Percentiles rank a stretch among this genome's conserved stretches.
Conservation (phyloP, 2,797 vertebrate genomes). For the Gymnoscopelus braueri region DNA sequence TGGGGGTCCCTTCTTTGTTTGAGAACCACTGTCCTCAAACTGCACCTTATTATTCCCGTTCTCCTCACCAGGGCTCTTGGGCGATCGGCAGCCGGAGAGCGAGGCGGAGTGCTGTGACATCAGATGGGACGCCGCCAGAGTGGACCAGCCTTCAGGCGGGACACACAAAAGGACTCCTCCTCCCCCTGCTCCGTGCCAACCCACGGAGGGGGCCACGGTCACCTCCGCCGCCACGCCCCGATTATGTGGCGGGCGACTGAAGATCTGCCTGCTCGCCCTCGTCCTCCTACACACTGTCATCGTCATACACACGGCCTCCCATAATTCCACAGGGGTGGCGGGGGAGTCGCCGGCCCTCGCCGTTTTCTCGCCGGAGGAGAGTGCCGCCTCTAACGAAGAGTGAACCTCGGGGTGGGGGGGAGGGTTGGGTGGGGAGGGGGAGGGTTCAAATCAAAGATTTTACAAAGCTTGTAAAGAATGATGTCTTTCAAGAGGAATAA, state of each 20-base stretch:
- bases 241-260: slow-evolving; percentile 78
- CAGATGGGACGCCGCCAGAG: slow-evolving; percentile 71
- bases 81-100: slow-evolving; percentile 58
- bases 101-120: slow-evolving; percentile 76
- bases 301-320: slow-evolving; percentile 69
- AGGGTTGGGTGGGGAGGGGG: background rate
- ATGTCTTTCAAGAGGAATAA: slow-evolving; percentile 35
- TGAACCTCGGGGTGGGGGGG: slow-evolving; percentile 48
- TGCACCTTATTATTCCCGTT: slow-evolving; percentile 17
- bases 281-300: slow-evolving; percentile 81
- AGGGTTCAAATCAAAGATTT: background rate
- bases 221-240: slow-evolving; percentile 61
- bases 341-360: slow-evolving; percentile 39
- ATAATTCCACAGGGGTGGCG: slow-evolving; percentile 72
- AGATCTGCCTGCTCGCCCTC: slow-evolving; percentile 80
- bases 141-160: slow-evolving; percentile 71
- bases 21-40: background rate
- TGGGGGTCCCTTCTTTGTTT: too few relatives aligned
- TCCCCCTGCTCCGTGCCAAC: slow-evolving; percentile 57
- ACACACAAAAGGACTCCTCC: slow-evolving; percentile 78
- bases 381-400: slow-evolving; percentile 75
- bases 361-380: slow-evolving; percentile 78
- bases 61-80: slow-evolving; percentile 64
- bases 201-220: slow-evolving; percentile 52
- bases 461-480: slow-evolving; percentile 44